A percentile compares a stretch with the other conserved stretches of the same genome.
phyloP scores from a whole-genome alignment of 2,888 invertebrate species.

The Tachina fera region DNA sequence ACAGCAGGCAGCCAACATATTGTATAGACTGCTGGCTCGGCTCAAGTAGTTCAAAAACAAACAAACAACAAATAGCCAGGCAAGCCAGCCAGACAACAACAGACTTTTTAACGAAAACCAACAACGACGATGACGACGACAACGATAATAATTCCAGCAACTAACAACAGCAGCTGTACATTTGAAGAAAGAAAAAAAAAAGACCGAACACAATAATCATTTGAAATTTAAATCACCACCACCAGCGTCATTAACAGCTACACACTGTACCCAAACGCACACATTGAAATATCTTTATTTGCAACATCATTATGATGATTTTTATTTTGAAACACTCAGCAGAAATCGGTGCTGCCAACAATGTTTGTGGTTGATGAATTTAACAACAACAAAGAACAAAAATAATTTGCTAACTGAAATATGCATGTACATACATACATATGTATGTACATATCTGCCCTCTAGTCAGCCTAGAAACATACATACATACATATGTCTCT shows the following conservation, averaged over 20 bases:
- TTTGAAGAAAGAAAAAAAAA: slow-evolving; percentile 23
- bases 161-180: slow-evolving; percentile 69
- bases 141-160: slow-evolving; percentile 60
- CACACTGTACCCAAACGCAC: not conserved
- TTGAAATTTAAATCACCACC: slow-evolving; percentile 64
- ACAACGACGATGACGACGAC: slow-evolving; percentile 44
- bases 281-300: not conserved
- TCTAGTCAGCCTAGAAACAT: too few relatives aligned
- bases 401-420: slow-evolving; percentile 53
- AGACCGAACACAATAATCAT: slow-evolving; percentile 40
- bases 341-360: slow-evolving; percentile 43
- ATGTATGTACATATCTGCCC: too few relatives aligned
- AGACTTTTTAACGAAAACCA: slow-evolving; percentile 53
- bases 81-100: slow-evolving; percentile 61
- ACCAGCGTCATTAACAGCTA: slow-evolving; percentile 22
- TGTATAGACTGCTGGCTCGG: slow-evolving; percentile 35
- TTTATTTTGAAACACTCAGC: slow-evolving; percentile 33
- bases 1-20: slow-evolving; percentile 63
- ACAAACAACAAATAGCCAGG: slow-evolving; percentile 42
- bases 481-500: too few relatives aligned
- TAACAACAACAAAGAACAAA: slow-evolving; percentile 43
- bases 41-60: slow-evolving; percentile 49
- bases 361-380: slow-evolving; percentile 32
- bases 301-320: slow-evolving; percentile 47
- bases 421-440: too few relatives aligned